Base-by-base conservation (phyloP, 2,797 vertebrate species). In the Xenopus petersii region DNA sequence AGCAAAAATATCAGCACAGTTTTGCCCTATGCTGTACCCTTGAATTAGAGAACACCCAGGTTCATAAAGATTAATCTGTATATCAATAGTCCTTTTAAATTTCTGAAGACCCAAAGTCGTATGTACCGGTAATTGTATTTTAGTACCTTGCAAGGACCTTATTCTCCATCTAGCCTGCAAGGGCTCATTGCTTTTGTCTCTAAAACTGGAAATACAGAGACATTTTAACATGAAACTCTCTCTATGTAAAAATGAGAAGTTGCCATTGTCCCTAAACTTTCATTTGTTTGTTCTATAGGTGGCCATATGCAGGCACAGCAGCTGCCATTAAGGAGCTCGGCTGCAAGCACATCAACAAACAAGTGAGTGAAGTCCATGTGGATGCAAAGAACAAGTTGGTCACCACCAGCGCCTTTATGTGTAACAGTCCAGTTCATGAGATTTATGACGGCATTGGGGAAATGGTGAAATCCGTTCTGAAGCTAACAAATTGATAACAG, bases 331-430 rank as follows among this genome's bases (percentile, higher is more conserved):
- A 83, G 81, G 90, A 93, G 21, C 82, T 94, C 71, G 93, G 94
- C 61, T 93, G 92, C 85, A 93, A 89, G 81, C 90, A 96, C 0
- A 81, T 95, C 70, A 95, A 93, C 82, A 94, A 88, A 48, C 81
- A 92, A 0, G 93, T 94, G 47, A 86, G 82, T 0, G 91, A 94
- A 75, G 84, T 84, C 4, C 94, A 95, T 0, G 84, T 95, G 10
- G 93, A 96, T 10, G 69, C 46, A 7, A 93, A 92, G 79, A 92
- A 95, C 77, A 95, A 93, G 81, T 86, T 96, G 80, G 92, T 95
- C 80, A 94, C 92, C 42, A 93, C 91, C 15, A 87, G 86, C 0
- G 94, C 94, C 12, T 96, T 94, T 80, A 95, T 96, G 94, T 94
- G 93, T 87, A 94, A 93, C 0, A 91, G 92, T 73, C 88, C 92